Conservation (phyloP, 2,888 invertebrate species). For the Dynastes maya region DNA sequence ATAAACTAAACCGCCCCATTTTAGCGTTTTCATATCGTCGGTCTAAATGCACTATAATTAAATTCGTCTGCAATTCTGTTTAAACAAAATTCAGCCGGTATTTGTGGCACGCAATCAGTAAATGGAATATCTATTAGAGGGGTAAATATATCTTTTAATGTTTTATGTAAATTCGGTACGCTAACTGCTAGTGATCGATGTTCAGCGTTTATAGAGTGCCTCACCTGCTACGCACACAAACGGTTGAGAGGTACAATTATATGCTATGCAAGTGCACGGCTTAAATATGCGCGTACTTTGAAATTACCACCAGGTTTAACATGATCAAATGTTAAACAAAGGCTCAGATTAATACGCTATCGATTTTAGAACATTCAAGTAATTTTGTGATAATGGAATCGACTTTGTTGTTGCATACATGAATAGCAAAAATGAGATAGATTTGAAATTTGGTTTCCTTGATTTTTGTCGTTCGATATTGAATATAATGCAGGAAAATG, state of each 20-base stretch:
- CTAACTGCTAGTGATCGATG: neutral
- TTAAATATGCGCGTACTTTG: neutral
- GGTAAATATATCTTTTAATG: conserved; percentile 6
- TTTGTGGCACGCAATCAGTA: neutral
- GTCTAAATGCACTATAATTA: conserved; percentile 1
- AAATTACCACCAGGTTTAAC: neutral
- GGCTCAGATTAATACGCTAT: too few species aligned
- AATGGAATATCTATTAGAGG: neutral
- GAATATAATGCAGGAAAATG: too few species aligned
- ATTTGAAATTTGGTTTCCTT: too few species aligned
- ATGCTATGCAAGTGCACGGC: neutral
- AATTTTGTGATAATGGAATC: too few species aligned
- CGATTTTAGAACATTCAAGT: too few species aligned
- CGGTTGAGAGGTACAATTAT: neutral
- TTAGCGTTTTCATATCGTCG: too few species aligned
- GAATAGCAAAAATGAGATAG: too few species aligned
- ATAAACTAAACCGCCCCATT: too few species aligned
- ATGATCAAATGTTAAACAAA: neutral
- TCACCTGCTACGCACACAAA: neutral
- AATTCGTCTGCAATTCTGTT: neutral
- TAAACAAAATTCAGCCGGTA: neutral
- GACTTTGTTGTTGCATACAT: too few species aligned
- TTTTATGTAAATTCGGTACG: neutral
- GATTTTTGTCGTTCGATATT: too few species aligned
- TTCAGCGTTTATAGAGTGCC: neutral